Percentiles rank a stretch among this genome's conserved stretches.
Evolutionary conservation across 2,888 invertebrate genomes (phyloP).

Genomic region (Strigamia maritima): DNA sequence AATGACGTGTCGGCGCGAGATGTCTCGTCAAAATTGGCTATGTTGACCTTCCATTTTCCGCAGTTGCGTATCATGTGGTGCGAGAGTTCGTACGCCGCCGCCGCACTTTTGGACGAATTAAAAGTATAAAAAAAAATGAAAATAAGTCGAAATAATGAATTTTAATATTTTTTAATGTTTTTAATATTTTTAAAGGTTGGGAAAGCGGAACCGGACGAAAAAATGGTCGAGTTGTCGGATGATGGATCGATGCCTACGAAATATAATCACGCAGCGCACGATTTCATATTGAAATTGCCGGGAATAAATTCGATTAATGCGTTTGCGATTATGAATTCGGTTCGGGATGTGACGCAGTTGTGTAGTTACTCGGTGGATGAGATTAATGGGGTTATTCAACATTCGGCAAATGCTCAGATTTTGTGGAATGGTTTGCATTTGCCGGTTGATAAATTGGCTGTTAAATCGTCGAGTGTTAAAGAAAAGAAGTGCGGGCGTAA

Average conservation of each 20-base stretch:
- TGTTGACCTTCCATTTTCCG: constrained; percentile 94
- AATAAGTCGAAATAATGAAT: no score
- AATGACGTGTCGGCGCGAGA: constrained; percentile 73
- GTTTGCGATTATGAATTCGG: constrained; percentile 69
- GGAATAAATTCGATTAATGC: constrained; percentile 86
- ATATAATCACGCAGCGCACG: constrained; percentile 68
- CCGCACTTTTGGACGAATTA: constrained; percentile 90
- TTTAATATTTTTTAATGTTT: no score
- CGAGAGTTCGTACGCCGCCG: constrained; percentile 91
- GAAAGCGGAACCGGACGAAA: constrained; percentile 73
- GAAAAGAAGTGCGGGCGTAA: not conserved
- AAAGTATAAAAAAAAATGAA: no score
- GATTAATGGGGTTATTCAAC: constrained; percentile 68
- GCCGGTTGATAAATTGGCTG: constrained; percentile 17
- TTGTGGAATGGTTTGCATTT: constrained; percentile 52
- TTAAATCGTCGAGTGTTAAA: not conserved
- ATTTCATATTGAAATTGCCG: constrained; percentile 80
- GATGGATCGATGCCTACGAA: constrained; percentile 53
- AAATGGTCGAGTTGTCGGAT: constrained; percentile 71
- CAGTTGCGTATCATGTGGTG: constrained; percentile 92
- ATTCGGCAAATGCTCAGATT: constrained; percentile 50
- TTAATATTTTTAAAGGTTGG: no score
- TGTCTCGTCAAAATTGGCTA: constrained; percentile 78
- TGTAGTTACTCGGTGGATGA: constrained; percentile 60
- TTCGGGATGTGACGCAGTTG: constrained; percentile 62